Evolutionary conservation across 2,113 vertebrate species (phyloP).

Genomic region (Spea bombifrons): DNA sequence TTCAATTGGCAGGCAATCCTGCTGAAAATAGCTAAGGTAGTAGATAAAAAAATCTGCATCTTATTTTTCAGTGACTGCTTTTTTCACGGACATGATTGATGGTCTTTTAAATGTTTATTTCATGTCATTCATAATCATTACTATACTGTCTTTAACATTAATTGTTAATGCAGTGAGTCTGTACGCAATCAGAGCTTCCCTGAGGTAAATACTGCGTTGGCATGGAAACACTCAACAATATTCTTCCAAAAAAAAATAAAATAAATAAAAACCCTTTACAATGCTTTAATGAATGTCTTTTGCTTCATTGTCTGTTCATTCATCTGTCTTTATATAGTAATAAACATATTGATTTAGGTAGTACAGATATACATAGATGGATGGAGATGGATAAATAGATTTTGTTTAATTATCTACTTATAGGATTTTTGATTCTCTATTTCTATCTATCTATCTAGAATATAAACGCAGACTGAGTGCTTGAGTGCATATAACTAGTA

Average conservation of each 20-base stretch:
- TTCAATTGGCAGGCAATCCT: conserved; percentile 41
- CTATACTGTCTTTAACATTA: conserved; percentile 64
- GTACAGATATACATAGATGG: background rate
- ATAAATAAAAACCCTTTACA: background rate
- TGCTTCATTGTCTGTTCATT: background rate
- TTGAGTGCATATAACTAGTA: too few relatives aligned
- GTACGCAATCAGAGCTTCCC: conserved; percentile 69
- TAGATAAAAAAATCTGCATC: conserved; percentile 58
- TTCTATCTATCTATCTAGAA: too few relatives aligned
- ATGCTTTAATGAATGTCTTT: background rate
- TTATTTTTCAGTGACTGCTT: conserved; percentile 69
- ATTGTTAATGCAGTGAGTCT: conserved; percentile 74
- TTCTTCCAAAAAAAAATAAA: conserved; percentile 60
- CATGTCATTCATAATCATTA: conserved; percentile 58
- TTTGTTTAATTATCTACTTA: too few relatives aligned
- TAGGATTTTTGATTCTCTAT: too few relatives aligned
- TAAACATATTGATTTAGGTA: too few relatives aligned
- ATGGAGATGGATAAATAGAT: background rate
- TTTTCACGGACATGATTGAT: conserved; percentile 64
- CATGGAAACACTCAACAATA: conserved; percentile 67
- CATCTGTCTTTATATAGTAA: too few relatives aligned
- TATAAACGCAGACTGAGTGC: too few relatives aligned
- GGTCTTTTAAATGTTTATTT: conserved; percentile 68
- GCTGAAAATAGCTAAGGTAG: conserved; percentile 25
- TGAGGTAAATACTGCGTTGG: conserved; percentile 62